These are phyloP conservation scores for Papilio aristodemus DNA, from an alignment of 1,140 invertebrate species.

Conservation along the genomic window DNA sequence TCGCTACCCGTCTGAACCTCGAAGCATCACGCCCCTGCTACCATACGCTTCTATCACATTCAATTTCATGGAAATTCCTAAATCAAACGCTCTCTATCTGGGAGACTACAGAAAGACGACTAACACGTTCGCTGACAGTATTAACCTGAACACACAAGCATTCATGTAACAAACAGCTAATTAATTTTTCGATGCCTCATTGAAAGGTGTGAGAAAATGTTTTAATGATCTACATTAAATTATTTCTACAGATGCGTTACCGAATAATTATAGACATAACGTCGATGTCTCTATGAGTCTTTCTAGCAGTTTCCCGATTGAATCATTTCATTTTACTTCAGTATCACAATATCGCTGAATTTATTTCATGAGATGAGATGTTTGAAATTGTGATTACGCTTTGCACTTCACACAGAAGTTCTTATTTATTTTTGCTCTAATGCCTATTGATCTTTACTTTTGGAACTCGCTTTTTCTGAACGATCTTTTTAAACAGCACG, in stretches of 20 bases:
- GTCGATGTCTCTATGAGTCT: background rate
- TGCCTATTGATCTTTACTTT: background rate
- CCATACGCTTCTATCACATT: constrained; percentile 43
- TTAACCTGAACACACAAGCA: background rate
- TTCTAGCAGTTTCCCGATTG: background rate
- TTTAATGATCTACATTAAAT: background rate
- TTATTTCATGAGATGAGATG: background rate
- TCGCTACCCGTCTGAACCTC: constrained; percentile 38
- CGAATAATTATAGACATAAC: too few relatives aligned
- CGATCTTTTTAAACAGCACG: background rate
- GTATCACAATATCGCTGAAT: background rate
- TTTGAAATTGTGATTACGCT: background rate
- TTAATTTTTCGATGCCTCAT: background rate
- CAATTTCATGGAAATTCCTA: background rate
- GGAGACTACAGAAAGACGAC: background rate
- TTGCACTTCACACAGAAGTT: background rate
- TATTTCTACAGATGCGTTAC: too few relatives aligned
- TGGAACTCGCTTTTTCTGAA: background rate
- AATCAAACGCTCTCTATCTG: background rate
- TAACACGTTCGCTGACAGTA: background rate
- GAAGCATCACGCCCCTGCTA: constrained; percentile 40
- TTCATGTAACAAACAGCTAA: background rate
- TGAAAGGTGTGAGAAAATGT: background rate
- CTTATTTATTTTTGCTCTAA: background rate
- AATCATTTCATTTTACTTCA: background rate